Evolutionary conservation across 1,140 invertebrate species (phyloP), one percentile per base, ranked within the genome.

Genomic region (Drosophila leontia): DNA sequence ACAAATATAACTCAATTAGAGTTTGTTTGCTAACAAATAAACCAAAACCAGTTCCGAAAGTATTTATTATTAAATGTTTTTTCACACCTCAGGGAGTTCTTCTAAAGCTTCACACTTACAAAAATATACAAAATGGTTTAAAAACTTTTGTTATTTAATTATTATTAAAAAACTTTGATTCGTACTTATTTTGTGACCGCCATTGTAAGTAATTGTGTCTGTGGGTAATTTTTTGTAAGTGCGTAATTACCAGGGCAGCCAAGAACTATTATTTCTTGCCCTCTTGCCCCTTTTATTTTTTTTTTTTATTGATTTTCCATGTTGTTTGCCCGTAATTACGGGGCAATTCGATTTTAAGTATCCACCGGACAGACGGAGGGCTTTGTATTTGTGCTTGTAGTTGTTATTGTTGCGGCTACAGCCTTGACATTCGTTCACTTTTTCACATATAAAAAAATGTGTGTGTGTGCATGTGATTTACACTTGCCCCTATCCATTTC

Each of bases 241-340:
- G 75, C 75, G 75, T 78, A 78, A 78, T 77, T 77, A 76, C 51
- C 37, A 42, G 61, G 32, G 39, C 48, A 42, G 62, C 39, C 67
- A 56, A 68, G 48, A 55, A 70, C 53, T 56, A 56, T 56, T 55
- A 37, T 55, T 39, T 53, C n/a, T 37, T 23, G 8, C 17, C 51
- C 48, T 34, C 26, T n/a, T 34, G 29, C 50, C 50, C 29, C n/a
- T 17, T 19, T 51, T 13, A 29, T 6, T 29, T 29, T 19, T 13
- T 15, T 15, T 47, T 76, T 77, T 45, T 78, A 78, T 78, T 78
- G 75, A 78, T 78, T 78, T 69, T 75, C 57, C 53, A 68, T 70
- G 63, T 45, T 47, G 37, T 55, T 61, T 42, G 42, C 26, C 65
- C 58, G 63, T 78, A 78, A 78, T 78, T 78, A 78, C 45, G 50